Evolutionary conservation across 2,797 vertebrate species (phyloP), one percentile per base, ranked within the genome.

Genomic region (Ciconia nigra): DNA sequence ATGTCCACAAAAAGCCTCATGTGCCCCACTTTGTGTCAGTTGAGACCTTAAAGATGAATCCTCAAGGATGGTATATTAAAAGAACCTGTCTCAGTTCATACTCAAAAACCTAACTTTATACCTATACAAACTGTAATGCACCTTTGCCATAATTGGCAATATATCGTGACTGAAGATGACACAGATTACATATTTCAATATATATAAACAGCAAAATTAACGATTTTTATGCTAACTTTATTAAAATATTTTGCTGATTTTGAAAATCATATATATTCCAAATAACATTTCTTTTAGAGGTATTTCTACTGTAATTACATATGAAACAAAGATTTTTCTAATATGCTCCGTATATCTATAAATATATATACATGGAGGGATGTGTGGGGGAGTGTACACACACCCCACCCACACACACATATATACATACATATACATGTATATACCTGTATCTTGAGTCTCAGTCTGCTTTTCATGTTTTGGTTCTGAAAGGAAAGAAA

Each of bases 401-500:
- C 16, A 44, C 4, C 13, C 12, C 26, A 22, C 4, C 4, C 49
- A 61, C 2, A 58, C 3, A 49, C 8, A 70, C 4, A n/a, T 10
- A 35, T 2, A 51, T 39, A 57, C 6, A n/a, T 10, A 51, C 11
- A 28, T 24, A 47, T 25, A 12, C 16, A 47, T 4, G 2, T 24
- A 70, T 46, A 73, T 94, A 97, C 96, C 94, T 92, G 76, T 59
- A 80, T 94, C 66, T 72, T 47, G 81, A 77, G 49, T 47, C 16
- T 94, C 93, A 78, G 84, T 35, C 44, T 65, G 80, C 18, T 83
- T 67, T 86, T 92, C 96, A n/a, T 90, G 47, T 49, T 91, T 47
- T 35, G 52, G 41, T 77, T 96, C 96, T 97, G 82, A 91, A 97
- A 92, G 33, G 6, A 65, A 93, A 74, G 26, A 86, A 71, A 80